A percentile compares a stretch with the other conserved stretches of the same genome.
Evolutionary conservation across 2,797 vertebrate genomes (phyloP).

Genomic region (Novumbra hubbsi): DNA sequence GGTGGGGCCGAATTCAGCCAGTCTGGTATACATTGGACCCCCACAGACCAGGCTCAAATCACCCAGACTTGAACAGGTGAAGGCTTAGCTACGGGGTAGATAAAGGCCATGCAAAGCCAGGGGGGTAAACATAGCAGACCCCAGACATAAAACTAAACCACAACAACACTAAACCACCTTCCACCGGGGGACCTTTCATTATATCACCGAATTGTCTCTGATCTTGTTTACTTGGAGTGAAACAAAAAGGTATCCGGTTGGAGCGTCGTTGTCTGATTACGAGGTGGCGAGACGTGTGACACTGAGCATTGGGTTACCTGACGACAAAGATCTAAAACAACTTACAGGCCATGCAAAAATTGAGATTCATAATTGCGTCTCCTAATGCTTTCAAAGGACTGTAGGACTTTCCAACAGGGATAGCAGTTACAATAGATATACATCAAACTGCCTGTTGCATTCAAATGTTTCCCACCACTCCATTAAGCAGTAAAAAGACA

Average conservation of each 20-base stretch:
- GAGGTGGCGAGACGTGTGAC: slow-evolving; percentile 45
- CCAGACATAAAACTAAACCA: slow-evolving; percentile 49
- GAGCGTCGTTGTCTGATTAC: slow-evolving; percentile 55
- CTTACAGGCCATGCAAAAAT: background rate
- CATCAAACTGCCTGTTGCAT: slow-evolving; percentile 30
- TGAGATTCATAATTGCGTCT: background rate
- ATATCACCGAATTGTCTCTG: slow-evolving; percentile 59
- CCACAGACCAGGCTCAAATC: slow-evolving; percentile 7
- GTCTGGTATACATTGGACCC: slow-evolving; percentile 36
- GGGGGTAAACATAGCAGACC: slow-evolving; percentile 60
- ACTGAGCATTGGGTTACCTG: slow-evolving; percentile 46
- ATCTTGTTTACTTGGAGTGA: slow-evolving; percentile 59
- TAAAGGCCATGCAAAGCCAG: background rate
- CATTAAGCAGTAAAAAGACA: slow-evolving; percentile 4
- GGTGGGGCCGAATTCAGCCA: slow-evolving; percentile 56
- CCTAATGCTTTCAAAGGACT: no score
- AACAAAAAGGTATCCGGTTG: slow-evolving; percentile 62
- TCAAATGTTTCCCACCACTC: background rate
- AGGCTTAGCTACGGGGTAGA: slow-evolving; percentile 26
- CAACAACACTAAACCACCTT: slow-evolving; percentile 33
- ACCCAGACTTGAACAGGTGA: slow-evolving; percentile 62
- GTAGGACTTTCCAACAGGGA: no score
- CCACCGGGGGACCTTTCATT: slow-evolving; percentile 49
- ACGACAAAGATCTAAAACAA: slow-evolving; percentile 18
- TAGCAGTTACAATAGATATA: background rate